phyloP scores from a whole-genome alignment of 2,113 vertebrate species.

The Eurystomus gularis region DNA sequence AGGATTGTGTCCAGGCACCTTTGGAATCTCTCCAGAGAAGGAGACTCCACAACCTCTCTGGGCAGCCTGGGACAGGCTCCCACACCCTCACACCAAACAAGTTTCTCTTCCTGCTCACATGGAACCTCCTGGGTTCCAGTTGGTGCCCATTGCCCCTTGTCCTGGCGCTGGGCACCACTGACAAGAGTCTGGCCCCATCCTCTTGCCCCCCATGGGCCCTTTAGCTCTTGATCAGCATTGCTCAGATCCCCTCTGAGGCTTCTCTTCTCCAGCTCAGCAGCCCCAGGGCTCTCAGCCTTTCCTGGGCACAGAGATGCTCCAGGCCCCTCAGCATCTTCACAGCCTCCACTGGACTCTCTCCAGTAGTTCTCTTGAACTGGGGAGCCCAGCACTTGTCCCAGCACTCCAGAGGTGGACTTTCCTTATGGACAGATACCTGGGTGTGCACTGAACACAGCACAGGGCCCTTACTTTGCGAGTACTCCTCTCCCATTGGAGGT shows the following conservation, averaged over 20 bases:
- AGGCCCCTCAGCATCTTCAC: background rate
- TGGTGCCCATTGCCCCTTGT: no score
- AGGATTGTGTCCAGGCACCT: no score
- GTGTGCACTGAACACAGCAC: background rate
- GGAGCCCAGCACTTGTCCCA: background rate
- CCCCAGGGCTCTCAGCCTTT: background rate
- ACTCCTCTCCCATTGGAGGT: constrained; percentile 94
- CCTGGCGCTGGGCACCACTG: no score
- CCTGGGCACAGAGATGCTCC: background rate
- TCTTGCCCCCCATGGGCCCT: no score
- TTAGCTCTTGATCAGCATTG: no score
- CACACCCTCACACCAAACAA: no score
- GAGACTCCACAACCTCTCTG: no score
- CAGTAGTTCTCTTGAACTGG: background rate
- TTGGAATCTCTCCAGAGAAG: no score
- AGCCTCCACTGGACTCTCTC: background rate
- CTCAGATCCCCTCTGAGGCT: background rate
- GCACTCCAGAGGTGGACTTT: background rate
- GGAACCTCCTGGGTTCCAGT: no score
- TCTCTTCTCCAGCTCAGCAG: background rate
- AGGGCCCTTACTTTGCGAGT: constrained; percentile 84
- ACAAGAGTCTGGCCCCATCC: no score
- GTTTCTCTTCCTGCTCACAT: no score
- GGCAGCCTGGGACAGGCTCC: no score
- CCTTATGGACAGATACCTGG: accelerated